phyloP scores from a whole-genome alignment of 2,113 vertebrate species.

The Cromileptes altivelis region DNA sequence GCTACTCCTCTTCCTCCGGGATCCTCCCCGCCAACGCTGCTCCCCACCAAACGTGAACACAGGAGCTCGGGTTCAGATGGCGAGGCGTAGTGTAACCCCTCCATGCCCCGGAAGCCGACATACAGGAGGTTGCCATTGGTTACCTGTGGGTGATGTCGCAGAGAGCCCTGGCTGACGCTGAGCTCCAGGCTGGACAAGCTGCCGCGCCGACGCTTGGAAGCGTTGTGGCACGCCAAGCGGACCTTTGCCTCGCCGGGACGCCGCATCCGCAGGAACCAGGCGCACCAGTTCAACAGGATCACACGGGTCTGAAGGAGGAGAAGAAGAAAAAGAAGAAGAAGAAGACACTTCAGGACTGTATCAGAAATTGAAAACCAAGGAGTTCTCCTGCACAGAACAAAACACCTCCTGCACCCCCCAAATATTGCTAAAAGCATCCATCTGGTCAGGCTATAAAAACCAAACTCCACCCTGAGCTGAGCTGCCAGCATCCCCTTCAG shows the following conservation, averaged over 20 bases:
- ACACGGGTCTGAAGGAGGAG: conserved; percentile 85
- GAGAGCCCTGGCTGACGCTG: conserved; percentile 73
- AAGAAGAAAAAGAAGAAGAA: neutral
- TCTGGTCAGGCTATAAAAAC: no score
- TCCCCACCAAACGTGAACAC: conserved; percentile 87
- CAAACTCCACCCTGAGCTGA: no score
- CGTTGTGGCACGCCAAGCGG: conserved; percentile 86
- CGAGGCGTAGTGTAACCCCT: conserved; percentile 83
- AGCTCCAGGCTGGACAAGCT: conserved; percentile 90
- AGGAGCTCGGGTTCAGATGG: conserved; percentile 87
- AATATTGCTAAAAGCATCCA: no score
- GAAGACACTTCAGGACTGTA: no score
- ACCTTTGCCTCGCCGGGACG: conserved; percentile 89
- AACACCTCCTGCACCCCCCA: no score
- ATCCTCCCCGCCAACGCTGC: conserved; percentile 66
- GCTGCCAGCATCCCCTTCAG: no score
- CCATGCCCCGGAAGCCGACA: conserved; percentile 81
- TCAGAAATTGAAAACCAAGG: no score
- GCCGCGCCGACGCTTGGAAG: conserved; percentile 79
- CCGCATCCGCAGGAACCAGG: conserved; percentile 95
- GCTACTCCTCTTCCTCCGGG: conserved; percentile 76
- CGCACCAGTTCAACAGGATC: conserved; percentile 93
- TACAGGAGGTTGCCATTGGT: conserved; percentile 88
- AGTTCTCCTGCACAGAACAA: no score
- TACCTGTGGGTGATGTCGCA: conserved; percentile 75